Evolutionary conservation across 37 sponge, comb jelly and placozoan genomes (phyloP), one percentile per base, ranked within the genome.

Genomic region (Tethya wilhelma): DNA sequence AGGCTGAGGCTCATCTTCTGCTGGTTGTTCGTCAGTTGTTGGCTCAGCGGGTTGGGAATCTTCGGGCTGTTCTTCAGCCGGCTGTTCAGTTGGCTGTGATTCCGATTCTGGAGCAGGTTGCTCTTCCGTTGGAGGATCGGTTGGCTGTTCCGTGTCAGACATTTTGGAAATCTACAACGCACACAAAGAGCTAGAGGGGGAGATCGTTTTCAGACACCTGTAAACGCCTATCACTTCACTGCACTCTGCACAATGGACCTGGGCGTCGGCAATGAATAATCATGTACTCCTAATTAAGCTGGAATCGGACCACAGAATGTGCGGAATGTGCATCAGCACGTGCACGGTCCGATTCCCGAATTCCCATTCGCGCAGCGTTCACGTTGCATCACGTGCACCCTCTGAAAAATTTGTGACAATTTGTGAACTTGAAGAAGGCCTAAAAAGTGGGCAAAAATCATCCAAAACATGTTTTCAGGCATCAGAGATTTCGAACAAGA

Each of bases 401-500:
- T n/a, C n/a, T n/a, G n/a, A n/a, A n/a, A n/a, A n/a, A n/a, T n/a
- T n/a, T n/a, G n/a, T n/a, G n/a, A n/a, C n/a, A n/a, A n/a, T n/a
- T n/a, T n/a, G n/a, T n/a, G n/a, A n/a, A n/a, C n/a, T n/a, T n/a
- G n/a, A n/a, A n/a, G n/a, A n/a, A n/a, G n/a, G n/a, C n/a, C n/a
- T n/a, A n/a, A n/a, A n/a, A n/a, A n/a, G n/a, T n/a, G n/a, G n/a
- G n/a, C n/a, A n/a, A n/a, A n/a, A n/a, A n/a, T n/a, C n/a, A n/a
- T n/a, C n/a, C n/a, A n/a, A n/a, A n/a, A n/a, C n/a, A 49, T 49
- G 53, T 49, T 14, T 49, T 14, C 14, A 49, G 9, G 9, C 14
- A 53, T 53, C 19, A 53, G 59, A 23, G 77, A 57, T 2, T 66
- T 78, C 20, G 79, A 78, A 43, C 14, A 62, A 33, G 79, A 78